Percentiles rank a stretch among this genome's conserved stretches.
Evolutionary conservation across 2,888 invertebrate species (phyloP).

Genomic region (Polia nebulosa): DNA sequence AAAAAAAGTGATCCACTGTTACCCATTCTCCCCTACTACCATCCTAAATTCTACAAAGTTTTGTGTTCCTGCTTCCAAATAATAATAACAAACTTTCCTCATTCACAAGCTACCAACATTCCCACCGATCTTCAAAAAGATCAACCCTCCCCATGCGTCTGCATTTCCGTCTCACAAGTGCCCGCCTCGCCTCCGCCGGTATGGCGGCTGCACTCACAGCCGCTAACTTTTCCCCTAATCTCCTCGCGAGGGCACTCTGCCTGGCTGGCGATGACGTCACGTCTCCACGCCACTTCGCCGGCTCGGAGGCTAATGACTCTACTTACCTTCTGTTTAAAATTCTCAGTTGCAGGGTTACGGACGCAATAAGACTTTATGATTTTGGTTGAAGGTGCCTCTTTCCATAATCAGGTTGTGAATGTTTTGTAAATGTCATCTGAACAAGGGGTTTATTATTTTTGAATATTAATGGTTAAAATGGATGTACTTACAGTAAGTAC

Average conservation of each 20-base stretch:
- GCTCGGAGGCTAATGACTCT: slow-evolving; percentile 64
- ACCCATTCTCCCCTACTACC: no score
- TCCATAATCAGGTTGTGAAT: neutral
- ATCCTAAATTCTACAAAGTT: no score
- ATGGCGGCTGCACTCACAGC: slow-evolving; percentile 39
- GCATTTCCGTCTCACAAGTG: slow-evolving; percentile 22
- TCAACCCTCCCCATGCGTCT: slow-evolving; percentile 26
- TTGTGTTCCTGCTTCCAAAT: no score
- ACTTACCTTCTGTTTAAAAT: slow-evolving; percentile 57
- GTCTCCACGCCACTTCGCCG: slow-evolving; percentile 49
- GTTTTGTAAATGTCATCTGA: neutral
- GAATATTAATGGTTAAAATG: neutral
- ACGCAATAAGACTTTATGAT: slow-evolving; percentile 22
- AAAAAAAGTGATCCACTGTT: no score
- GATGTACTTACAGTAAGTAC: no score
- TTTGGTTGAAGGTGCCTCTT: neutral
- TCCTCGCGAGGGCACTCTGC: slow-evolving; percentile 53
- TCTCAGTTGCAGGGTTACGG: slow-evolving; percentile 27
- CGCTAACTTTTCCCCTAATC: slow-evolving; percentile 64
- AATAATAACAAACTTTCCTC: neutral
- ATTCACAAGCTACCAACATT: neutral
- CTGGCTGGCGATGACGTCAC: slow-evolving; percentile 45
- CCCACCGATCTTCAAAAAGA: slow-evolving; percentile 19
- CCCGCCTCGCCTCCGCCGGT: neutral
- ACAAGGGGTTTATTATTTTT: neutral